phyloP scores from a whole-genome alignment of 2,888 invertebrate genomes.

The Orgyia antiqua region DNA sequence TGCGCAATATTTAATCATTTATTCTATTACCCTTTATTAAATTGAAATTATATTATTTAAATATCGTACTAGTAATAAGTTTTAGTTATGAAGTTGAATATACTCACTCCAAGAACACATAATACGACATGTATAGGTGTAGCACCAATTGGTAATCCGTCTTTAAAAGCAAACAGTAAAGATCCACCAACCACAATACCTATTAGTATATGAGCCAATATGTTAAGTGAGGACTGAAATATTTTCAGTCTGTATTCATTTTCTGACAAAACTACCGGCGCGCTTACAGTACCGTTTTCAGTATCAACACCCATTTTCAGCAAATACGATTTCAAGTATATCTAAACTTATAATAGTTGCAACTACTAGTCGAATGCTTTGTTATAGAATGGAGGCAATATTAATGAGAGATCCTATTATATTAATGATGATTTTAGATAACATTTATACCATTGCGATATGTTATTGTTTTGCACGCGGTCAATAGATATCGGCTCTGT shows the following conservation, averaged over 20 bases:
- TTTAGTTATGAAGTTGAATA: too few relatives aligned
- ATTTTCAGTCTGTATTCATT: slow-evolving; percentile 35
- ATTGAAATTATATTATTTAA: too few relatives aligned
- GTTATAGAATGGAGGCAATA: slow-evolving; percentile 10
- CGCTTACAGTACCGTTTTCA: background rate
- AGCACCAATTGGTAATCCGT: slow-evolving; percentile 35
- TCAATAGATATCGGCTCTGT: too few relatives aligned
- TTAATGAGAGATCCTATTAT: slow-evolving; percentile 5
- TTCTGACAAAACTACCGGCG: background rate
- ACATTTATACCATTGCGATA: slow-evolving; percentile 10
- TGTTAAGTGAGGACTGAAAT: slow-evolving; percentile 40
- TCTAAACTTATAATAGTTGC: too few relatives aligned
- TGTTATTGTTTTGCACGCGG: slow-evolving; percentile 1
- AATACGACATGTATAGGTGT: slow-evolving; percentile 47
- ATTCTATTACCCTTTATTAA: too few relatives aligned
- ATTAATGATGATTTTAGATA: slow-evolving; percentile 15
- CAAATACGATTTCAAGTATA: background rate
- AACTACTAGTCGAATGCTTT: slow-evolving; percentile 1
- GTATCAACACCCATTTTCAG: background rate
- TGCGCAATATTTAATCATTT: too few relatives aligned
- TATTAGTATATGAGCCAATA: slow-evolving; percentile 48
- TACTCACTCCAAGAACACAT: slow-evolving; percentile 62
- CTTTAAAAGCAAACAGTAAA: slow-evolving; percentile 38
- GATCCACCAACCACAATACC: slow-evolving; percentile 43
- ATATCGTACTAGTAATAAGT: too few relatives aligned